phyloP scores from a whole-genome alignment of 2,113 vertebrate species.

The Seriola aureovittata region DNA sequence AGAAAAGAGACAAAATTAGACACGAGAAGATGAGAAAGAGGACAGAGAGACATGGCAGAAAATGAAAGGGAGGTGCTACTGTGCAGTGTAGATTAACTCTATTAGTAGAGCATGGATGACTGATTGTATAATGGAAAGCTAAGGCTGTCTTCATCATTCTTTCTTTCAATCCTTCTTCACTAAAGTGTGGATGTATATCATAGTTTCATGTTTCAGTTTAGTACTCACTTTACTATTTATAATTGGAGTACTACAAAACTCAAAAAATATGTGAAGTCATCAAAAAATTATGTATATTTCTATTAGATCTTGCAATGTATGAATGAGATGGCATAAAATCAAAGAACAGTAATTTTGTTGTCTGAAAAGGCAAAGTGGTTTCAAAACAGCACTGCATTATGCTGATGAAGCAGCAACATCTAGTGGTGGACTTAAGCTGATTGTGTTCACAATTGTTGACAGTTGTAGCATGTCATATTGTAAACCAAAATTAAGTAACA shows the following conservation, averaged over 20 bases:
- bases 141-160: slow-evolving; percentile 77
- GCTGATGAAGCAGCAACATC: not conserved
- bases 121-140: slow-evolving; percentile 1
- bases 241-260: not conserved
- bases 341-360: not conserved
- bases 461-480: no score
- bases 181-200: not conserved
- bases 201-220: not conserved
- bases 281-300: no score
- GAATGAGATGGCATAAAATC: not conserved
- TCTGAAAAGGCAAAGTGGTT: not conserved
- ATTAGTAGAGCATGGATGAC: slow-evolving; percentile 4
- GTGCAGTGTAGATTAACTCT: slow-evolving; percentile 40
- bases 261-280: not conserved
- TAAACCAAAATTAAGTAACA: no score
- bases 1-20: not conserved
- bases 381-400: not conserved
- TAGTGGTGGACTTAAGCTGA: not conserved
- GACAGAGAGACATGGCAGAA: not conserved
- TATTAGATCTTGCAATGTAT: no score
- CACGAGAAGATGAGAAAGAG: not conserved
- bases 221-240: not conserved
- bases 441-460: no score
- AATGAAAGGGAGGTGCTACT: slow-evolving; percentile 23
- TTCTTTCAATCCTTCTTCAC: slow-evolving; percentile 70